Base-by-base conservation (phyloP, 2,797 vertebrate species). In the Lemur catta region DNA sequence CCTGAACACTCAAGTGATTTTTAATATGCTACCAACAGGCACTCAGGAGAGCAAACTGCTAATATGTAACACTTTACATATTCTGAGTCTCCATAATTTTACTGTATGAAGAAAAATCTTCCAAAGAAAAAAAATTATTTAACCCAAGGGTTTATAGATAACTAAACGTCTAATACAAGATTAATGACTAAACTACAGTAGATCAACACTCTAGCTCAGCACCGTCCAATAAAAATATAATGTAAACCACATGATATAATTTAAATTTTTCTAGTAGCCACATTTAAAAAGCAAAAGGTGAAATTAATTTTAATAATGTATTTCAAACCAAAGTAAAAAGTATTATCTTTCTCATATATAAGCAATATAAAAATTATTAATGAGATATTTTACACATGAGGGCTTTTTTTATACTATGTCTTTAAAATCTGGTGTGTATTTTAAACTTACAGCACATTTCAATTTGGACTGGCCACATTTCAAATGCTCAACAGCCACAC, bases 261-360 rank as follows among this genome's bases (percentile, higher is more conserved):
- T 91, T 69, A 93, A 67, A 38, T 50, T 61, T 89, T 92, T 90
- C 67, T 52, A 82, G 35, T 26, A 85, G 75, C 71, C 26, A 87
- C 18, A 61, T 74, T 88, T 65, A 87, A 61, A 81, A 94, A 55
- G 33, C 33, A 93, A 65, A 91, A 57, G 33, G 18, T 87, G 13
- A 59, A 78, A 84, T 91, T 82, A 90, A 80, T 78, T 89, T 90
- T 30, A 87, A 78, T 65, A 72, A 87, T 50, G 65, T 67, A 90
- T 43, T 50, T 80, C 52, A 93, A 46, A 4, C 6, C 59, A 88
- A 75, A 4, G 85, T 84, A 41, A 26, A 91, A 94, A 91, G 15
- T 30, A n/a, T 38, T 67, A 87, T 24, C 15, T 89, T 93, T 88
- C 84, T n/a, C 95, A 87, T 35, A 76, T 38, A 35, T 33, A 79